Evolutionary conservation across 2,113 vertebrate genomes (phyloP), one percentile per base, ranked within the genome.

Genomic region (Platichthys stellatus): DNA sequence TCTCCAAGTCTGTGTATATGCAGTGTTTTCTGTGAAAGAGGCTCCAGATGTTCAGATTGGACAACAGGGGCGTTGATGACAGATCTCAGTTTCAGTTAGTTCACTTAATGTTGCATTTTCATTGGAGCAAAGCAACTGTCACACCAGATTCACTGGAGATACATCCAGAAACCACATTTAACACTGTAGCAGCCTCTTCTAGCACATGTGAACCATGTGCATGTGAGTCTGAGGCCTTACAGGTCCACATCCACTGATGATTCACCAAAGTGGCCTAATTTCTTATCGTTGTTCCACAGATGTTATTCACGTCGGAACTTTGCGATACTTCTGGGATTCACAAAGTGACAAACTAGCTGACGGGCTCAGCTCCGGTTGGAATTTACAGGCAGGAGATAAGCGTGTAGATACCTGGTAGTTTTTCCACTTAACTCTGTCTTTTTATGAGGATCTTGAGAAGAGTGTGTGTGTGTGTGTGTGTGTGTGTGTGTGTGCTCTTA

Each of bases 21-120:
- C 31, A 60, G 67, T 49, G 14, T 45, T 38, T 63, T 23, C 2
- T 69, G 57, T 72, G 13, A 76, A 82, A 45, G 28, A 40, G 20
- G 11, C 65, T 77, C 65, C 80, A 85, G 83, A 83, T 83, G 67
- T 76, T 83, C 68, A 35, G 45, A 76, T 69, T 59, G 51, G 26
- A 76, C 65, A 71, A 24, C 20, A 38, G 15, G 24, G 40, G 63
- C 18, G 68, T 31, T 69, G 69, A 69, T 81, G 72, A 72, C 72
- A 80, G 58, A 56, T 72, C 63, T 76, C 35, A 38, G 24, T 54
- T 20, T 54, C 51, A n/a, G 51, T 74, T 72, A 54, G 18, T 74
- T 75, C 31, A 72, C 69, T 71, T 65, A 59, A 82, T 63, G 57
- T 78, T 80, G 54, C 31, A 65, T 76, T 74, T 70, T 63, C 24